Evolutionary conservation across 1,140 invertebrate species (phyloP).

Genomic region (Nasonia giraulti): DNA sequence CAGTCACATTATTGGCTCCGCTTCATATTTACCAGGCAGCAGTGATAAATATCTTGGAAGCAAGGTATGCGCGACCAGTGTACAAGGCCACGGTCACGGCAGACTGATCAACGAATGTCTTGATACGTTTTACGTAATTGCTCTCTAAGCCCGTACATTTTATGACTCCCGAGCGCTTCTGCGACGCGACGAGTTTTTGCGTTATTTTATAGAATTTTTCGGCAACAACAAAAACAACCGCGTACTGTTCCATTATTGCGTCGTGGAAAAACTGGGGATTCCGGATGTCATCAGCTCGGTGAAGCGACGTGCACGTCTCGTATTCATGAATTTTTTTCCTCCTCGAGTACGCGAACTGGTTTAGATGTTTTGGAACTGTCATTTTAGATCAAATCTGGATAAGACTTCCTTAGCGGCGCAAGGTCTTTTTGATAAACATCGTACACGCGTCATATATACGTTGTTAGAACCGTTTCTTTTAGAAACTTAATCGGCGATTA

Average conservation of each 20-base stretch:
- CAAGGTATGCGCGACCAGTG: slow-evolving; percentile 46
- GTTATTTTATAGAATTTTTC: too few relatives aligned
- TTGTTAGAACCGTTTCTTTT: too few relatives aligned
- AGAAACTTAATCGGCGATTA: too few relatives aligned
- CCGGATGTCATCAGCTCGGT: not conserved
- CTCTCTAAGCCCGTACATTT: slow-evolving; percentile 5
- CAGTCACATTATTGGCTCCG: not conserved
- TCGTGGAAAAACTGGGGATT: too few relatives aligned
- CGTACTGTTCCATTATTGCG: too few relatives aligned
- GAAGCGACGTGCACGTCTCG: not conserved
- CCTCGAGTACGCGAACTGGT: not conserved
- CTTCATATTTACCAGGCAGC: not conserved
- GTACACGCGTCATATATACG: not conserved
- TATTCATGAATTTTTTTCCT: not conserved
- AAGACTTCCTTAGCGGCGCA: not conserved
- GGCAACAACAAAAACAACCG: too few relatives aligned
- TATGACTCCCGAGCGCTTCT: not conserved
- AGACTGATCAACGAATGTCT: slow-evolving; percentile 56
- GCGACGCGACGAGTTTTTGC: too few relatives aligned
- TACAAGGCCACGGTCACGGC: slow-evolving; percentile 63
- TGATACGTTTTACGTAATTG: slow-evolving; percentile 50
- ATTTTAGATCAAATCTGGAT: not conserved
- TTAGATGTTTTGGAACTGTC: not conserved
- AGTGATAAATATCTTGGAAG: slow-evolving; percentile 54
- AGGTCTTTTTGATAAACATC: not conserved